A percentile compares a stretch with the other conserved stretches of the same genome.
Evolutionary conservation across 1,140 invertebrate genomes (phyloP).

Genomic region (Drosophila funebris): DNA sequence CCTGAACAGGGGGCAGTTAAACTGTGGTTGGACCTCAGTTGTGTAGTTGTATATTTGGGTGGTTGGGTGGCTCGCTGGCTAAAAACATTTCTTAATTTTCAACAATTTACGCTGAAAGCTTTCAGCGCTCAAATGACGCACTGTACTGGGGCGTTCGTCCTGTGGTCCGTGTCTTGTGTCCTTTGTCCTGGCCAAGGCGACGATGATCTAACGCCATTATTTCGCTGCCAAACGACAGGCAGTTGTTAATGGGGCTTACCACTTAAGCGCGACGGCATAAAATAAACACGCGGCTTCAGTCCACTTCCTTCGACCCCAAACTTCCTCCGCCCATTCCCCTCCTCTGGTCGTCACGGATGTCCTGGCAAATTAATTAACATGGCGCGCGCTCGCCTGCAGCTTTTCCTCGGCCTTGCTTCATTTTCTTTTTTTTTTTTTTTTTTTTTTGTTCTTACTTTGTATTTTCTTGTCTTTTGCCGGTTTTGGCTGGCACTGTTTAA

Average conservation of each 20-base stretch:
- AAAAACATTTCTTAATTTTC: slow-evolving; percentile 78
- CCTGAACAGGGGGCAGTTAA: slow-evolving; percentile 18
- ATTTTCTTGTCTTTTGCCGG: slow-evolving; percentile 43
- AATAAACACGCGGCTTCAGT: slow-evolving; percentile 65
- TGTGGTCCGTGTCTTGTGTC: neutral
- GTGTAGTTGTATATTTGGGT: slow-evolving; percentile 21
- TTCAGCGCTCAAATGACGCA: slow-evolving; percentile 80
- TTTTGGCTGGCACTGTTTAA: slow-evolving; percentile 47
- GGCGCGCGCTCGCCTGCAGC: slow-evolving; percentile 43
- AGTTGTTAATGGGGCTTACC: slow-evolving; percentile 82
- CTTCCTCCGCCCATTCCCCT: neutral
- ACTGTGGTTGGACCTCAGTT: slow-evolving; percentile 17
- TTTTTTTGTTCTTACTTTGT: slow-evolving; percentile 27
- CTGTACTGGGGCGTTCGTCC: slow-evolving; percentile 28
- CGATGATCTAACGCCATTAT: slow-evolving; percentile 82
- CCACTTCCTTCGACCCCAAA: neutral
- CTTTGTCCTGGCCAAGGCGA: slow-evolving; percentile 48
- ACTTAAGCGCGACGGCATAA: slow-evolving; percentile 81
- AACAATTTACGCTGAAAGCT: slow-evolving; percentile 82
- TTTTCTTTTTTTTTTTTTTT: slow-evolving; percentile 24
- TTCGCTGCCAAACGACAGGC: slow-evolving; percentile 74
- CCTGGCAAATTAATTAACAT: slow-evolving; percentile 82
- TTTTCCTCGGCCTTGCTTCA: slow-evolving; percentile 19
- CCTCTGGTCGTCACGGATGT: slow-evolving; percentile 54
- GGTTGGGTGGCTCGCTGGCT: neutral